Evolutionary conservation across 2,113 vertebrate species (phyloP).

Genomic region (Tragulus kanchil): DNA sequence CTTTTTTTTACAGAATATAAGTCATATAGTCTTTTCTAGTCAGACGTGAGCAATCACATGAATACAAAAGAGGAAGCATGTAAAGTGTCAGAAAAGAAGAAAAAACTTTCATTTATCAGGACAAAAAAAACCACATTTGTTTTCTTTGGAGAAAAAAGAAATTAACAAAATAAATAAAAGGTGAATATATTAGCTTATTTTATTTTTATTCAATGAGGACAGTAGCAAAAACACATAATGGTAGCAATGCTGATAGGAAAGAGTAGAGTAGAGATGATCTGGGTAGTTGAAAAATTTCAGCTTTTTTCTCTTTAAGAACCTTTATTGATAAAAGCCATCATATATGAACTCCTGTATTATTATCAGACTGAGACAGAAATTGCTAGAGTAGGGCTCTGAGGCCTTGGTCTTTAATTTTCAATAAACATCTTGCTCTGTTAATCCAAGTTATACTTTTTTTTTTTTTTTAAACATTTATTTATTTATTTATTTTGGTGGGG

Average conservation of each 20-base stretch:
- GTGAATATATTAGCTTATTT: background rate
- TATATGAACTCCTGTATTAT: background rate
- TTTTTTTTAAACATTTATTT: no score
- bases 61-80: background rate
- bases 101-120: background rate
- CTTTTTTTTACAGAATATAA: background rate
- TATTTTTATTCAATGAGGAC: constrained; percentile 18
- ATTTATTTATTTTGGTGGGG: no score
- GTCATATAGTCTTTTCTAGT: background rate
- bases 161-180: constrained; percentile 23
- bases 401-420: no score
- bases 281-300: background rate
- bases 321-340: background rate
- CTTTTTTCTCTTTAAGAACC: constrained; percentile 6
- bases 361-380: no score
- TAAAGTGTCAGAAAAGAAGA: background rate
- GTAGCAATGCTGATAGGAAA: background rate
- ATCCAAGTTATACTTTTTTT: no score
- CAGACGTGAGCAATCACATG: background rate
- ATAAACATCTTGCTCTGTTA: no score
- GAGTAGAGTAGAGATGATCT: background rate
- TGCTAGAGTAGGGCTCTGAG: no score
- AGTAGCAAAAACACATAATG: background rate
- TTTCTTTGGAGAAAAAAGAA: constrained; percentile 24
- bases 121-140: background rate